phyloP scores from a whole-genome alignment of 2,113 vertebrate species.

The Microcebus griseorufus region DNA sequence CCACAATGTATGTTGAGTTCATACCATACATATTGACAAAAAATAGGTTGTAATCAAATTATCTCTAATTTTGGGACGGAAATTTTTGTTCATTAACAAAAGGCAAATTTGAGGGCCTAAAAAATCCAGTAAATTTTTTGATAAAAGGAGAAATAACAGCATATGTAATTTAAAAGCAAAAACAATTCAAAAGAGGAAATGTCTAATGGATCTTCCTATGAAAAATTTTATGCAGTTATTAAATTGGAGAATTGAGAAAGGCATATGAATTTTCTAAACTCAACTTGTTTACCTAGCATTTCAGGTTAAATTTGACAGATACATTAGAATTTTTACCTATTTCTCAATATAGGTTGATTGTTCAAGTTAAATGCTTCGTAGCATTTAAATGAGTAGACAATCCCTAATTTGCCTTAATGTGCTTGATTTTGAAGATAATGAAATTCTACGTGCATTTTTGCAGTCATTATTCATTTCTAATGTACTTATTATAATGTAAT shows the following conservation, averaged over 20 bases:
- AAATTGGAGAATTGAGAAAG: neutral
- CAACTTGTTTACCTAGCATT: neutral
- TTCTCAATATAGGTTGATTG: neutral
- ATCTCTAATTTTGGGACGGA: neutral
- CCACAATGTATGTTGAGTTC: neutral
- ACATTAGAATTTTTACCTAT: neutral
- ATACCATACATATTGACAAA: neutral
- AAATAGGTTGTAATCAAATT: neutral
- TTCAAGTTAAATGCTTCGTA: neutral
- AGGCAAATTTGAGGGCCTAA: neutral
- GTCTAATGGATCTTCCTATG: neutral
- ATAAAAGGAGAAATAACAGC: neutral
- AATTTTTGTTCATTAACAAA: neutral
- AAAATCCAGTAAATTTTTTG: neutral
- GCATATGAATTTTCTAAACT: neutral
- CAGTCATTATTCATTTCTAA: conserved; percentile 35
- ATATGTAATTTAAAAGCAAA: neutral
- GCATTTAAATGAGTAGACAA: neutral
- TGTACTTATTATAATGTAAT: neutral
- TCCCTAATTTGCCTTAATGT: neutral
- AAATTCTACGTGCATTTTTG: neutral
- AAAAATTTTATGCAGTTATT: neutral
- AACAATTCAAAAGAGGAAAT: neutral
- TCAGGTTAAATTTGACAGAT: neutral
- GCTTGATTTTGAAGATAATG: neutral